Evolutionary conservation across 2,888 invertebrate species (phyloP).

Genomic region (Tuta absoluta): DNA sequence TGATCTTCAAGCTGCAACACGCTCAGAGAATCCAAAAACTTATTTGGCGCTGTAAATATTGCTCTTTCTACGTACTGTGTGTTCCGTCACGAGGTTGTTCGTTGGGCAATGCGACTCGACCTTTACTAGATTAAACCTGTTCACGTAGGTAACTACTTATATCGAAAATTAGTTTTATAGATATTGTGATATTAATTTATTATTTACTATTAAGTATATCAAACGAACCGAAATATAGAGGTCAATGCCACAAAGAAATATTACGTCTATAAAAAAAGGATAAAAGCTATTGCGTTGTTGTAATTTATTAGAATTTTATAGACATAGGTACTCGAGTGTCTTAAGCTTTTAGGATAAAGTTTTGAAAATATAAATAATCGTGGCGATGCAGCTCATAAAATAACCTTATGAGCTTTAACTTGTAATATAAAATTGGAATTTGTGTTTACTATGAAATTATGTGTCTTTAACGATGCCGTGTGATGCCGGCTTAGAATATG

Average conservation of each 20-base stretch:
- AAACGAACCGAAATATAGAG: not conserved
- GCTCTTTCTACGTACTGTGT: slow-evolving; percentile 28
- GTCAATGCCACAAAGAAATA: not conserved
- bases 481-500: too few relatives aligned
- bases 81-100: slow-evolving; percentile 39
- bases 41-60: slow-evolving; percentile 35
- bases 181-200: slow-evolving; percentile 33
- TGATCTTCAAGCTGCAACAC: slow-evolving; percentile 50
- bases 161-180: slow-evolving; percentile 27
- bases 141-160: slow-evolving; percentile 29
- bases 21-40: slow-evolving; percentile 49
- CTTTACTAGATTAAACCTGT: slow-evolving; percentile 39
- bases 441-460: too few relatives aligned
- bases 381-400: too few relatives aligned
- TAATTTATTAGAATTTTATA: not conserved
- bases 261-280: not conserved
- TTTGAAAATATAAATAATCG: too few relatives aligned
- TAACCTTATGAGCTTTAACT: too few relatives aligned
- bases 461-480: too few relatives aligned
- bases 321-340: not conserved
- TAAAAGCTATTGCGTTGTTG: not conserved
- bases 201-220: not conserved
- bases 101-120: slow-evolving; percentile 51
- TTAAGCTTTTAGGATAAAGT: too few relatives aligned
- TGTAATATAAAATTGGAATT: too few relatives aligned